Conservation (phyloP, 2,888 invertebrate species). For the Leptinotarsa peninsularis region DNA sequence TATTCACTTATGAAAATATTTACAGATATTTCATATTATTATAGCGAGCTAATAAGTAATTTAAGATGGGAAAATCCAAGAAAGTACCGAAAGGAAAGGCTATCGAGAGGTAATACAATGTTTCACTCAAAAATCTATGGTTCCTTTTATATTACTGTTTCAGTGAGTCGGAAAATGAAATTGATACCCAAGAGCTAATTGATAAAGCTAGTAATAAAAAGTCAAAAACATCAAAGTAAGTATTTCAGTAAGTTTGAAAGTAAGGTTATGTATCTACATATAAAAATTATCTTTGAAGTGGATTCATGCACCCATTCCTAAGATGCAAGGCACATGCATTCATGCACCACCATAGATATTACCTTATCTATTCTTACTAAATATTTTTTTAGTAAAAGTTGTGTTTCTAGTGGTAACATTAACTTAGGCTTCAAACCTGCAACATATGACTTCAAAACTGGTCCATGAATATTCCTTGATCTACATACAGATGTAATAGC, state of each 20-base stretch:
- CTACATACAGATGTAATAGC: too few species aligned
- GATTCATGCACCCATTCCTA: too few species aligned
- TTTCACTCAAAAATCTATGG: conserved; percentile 36
- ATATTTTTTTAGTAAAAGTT: too few species aligned
- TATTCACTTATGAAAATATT: conserved; percentile 59
- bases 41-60: conserved; percentile 48
- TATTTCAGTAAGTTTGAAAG: conserved; percentile 44
- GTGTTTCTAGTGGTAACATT: too few species aligned
- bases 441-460: too few species aligned
- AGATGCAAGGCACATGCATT: too few species aligned
- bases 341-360: too few species aligned
- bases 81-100: conserved; percentile 83
- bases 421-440: too few species aligned
- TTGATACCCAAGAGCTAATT: conserved; percentile 56
- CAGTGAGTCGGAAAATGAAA: conserved; percentile 74
- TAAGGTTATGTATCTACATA: conserved; percentile 47
- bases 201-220: conserved; percentile 60
- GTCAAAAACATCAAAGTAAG: conserved; percentile 58
- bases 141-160: conserved; percentile 55
- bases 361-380: too few species aligned
- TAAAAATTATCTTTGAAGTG: neutral
- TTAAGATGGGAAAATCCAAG: conserved; percentile 82
- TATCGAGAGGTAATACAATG: conserved; percentile 77
- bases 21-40: conserved; percentile 50
- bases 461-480: too few species aligned